A percentile compares a stretch with the other conserved stretches of the same genome.
Conservation (phyloP, 2,888 invertebrate species). For the Augochlorella aurata region DNA sequence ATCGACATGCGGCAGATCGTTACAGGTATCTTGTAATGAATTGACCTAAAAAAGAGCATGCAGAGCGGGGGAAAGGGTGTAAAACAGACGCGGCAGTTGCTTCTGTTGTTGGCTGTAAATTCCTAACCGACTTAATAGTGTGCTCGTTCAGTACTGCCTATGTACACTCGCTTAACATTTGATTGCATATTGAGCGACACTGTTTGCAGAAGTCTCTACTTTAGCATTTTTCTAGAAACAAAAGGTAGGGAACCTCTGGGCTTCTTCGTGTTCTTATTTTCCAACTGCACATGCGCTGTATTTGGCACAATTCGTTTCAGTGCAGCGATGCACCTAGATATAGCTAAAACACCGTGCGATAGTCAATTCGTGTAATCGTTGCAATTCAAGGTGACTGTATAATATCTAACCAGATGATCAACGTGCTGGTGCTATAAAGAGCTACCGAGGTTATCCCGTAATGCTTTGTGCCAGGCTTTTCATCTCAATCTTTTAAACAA, state of each 20-base stretch:
- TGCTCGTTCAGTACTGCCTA: neutral
- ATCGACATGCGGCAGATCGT: neutral
- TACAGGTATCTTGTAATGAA: neutral
- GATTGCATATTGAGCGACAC: neutral
- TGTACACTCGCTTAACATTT: neutral
- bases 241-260: neutral
- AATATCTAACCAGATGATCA: neutral
- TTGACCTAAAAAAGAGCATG: neutral
- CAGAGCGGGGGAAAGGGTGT: neutral
- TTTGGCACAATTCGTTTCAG: neutral
- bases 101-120: neutral
- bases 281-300: neutral
- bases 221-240: neutral
- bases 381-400: neutral
- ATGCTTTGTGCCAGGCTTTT: neutral
- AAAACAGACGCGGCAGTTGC: neutral
- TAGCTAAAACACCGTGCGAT: neutral
- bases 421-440: neutral
- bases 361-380: neutral
- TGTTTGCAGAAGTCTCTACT: neutral
- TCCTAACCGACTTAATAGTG: neutral
- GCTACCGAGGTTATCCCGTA: neutral
- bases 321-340: neutral
- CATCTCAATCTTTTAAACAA: too few species aligned
- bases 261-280: neutral